Percentiles rank a stretch among this genome's conserved stretches.
phyloP scores from a whole-genome alignment of 2,113 vertebrate genomes.

The Suricata suricatta region DNA sequence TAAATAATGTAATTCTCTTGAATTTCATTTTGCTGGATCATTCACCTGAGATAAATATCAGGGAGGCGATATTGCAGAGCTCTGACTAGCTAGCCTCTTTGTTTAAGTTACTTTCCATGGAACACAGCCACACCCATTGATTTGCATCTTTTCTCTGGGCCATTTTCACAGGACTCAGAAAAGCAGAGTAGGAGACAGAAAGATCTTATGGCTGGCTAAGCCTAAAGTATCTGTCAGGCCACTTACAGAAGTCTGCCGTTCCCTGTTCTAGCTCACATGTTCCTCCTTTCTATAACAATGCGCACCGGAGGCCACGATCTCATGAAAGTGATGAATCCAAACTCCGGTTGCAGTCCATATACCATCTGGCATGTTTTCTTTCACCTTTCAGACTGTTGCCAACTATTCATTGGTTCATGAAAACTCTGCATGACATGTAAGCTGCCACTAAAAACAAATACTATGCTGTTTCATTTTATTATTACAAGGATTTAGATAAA shows the following conservation, averaged over 20 bases:
- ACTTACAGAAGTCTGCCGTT: background rate
- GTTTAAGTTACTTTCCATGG: background rate
- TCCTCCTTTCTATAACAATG: background rate
- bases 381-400: background rate
- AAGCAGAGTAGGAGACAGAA: background rate
- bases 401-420: background rate
- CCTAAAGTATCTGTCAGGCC: background rate
- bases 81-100: background rate
- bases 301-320: background rate
- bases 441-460: background rate
- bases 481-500: background rate
- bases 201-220: background rate
- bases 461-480: background rate
- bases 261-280: background rate
- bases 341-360: background rate
- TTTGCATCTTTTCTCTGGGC: background rate
- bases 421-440: background rate
- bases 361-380: background rate
- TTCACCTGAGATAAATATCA: constrained; percentile 27
- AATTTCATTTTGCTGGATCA: background rate
- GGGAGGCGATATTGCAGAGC: background rate
- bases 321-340: background rate
- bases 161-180: background rate
- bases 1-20: background rate
- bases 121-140: background rate